phyloP scores from a whole-genome alignment of 2,797 vertebrate species.

The Tamandua tetradactyla region DNA sequence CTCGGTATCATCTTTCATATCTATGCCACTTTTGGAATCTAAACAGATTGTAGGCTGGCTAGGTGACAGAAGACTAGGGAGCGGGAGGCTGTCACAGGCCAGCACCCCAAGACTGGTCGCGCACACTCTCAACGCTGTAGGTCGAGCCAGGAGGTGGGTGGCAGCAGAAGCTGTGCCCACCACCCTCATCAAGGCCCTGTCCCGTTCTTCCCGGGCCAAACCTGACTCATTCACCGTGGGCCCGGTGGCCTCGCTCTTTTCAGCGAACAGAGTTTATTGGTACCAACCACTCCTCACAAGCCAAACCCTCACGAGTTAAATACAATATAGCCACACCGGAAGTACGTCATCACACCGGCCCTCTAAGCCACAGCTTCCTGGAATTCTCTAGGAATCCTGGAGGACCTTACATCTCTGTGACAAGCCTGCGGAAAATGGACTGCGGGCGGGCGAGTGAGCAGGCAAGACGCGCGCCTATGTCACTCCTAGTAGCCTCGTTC shows the following conservation, averaged over 20 bases:
- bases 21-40: too few relatives aligned
- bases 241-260: neutral
- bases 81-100: neutral
- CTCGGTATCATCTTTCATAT: neutral
- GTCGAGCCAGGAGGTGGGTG: fast-evolving
- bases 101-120: fast-evolving
- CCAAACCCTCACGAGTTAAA: fast-evolving
- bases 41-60: too few relatives aligned
- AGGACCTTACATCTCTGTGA: neutral
- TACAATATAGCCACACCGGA: neutral
- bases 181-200: fast-evolving
- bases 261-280: fast-evolving
- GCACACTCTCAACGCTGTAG: too few relatives aligned
- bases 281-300: fast-evolving
- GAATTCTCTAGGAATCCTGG: conserved; percentile 39
- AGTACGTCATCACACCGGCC: neutral
- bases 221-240: neutral
- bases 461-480: too few relatives aligned
- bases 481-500: neutral
- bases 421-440: fast-evolving
- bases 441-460: fast-evolving
- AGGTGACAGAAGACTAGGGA: neutral
- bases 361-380: fast-evolving
- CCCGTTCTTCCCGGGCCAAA: neutral
- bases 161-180: fast-evolving